A percentile compares a stretch with the other conserved stretches of the same genome.
phyloP scores from a whole-genome alignment of 2,113 vertebrate genomes.

The Cygnus buccinator region DNA sequence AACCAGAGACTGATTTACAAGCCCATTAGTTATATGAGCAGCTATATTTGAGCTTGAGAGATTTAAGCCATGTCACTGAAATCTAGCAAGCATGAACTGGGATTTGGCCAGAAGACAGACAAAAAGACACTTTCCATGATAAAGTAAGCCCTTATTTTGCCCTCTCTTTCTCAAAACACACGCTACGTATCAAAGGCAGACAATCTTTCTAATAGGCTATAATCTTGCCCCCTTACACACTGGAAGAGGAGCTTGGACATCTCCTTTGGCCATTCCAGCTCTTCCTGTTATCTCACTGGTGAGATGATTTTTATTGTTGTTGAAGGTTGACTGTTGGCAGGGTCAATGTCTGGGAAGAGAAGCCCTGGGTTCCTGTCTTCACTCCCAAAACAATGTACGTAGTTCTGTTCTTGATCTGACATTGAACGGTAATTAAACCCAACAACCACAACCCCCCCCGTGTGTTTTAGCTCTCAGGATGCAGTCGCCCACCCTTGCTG shows the following conservation, averaged over 20 bases:
- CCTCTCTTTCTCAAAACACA: background rate
- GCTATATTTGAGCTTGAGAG: background rate
- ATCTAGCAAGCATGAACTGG: background rate
- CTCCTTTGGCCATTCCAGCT: background rate
- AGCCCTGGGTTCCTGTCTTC: background rate
- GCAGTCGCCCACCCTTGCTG: background rate
- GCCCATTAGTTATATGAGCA: background rate
- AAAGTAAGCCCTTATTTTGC: background rate
- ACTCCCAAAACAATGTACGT: background rate
- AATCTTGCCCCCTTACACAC: background rate
- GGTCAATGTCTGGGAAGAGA: background rate
- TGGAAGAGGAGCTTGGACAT: background rate
- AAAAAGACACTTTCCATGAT: background rate
- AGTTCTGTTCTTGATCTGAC: background rate
- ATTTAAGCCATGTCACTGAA: background rate
- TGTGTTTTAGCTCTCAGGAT: background rate
- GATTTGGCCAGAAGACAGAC: background rate
- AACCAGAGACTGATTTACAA: constrained; percentile 1
- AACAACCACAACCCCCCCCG: background rate
- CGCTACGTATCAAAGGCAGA: background rate
- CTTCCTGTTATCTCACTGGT: background rate
- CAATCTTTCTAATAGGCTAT: background rate
- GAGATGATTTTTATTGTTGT: accelerated
- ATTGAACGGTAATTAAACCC: background rate
- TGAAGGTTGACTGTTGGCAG: background rate